A percentile compares a stretch with the other conserved stretches of the same genome.
Conservation (phyloP, 2,113 vertebrate species). For the Calyptomena viridis region DNA sequence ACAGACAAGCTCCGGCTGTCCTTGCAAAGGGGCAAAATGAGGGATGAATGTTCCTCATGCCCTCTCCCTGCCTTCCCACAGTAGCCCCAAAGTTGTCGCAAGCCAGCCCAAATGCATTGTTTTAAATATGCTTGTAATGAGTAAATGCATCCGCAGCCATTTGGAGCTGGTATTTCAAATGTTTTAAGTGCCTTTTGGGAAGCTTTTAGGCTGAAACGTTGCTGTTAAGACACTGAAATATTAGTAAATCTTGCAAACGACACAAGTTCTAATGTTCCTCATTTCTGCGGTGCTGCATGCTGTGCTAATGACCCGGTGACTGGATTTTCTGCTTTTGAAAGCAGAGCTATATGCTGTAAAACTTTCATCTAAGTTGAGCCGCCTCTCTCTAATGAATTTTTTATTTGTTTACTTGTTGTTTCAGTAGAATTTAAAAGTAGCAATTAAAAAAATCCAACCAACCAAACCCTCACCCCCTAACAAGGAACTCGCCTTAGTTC, state of each 20-base stretch:
- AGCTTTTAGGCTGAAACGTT: conserved; percentile 33
- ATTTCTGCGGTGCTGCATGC: conserved; percentile 22
- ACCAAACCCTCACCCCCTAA: background rate
- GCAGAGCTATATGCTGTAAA: conserved; percentile 57
- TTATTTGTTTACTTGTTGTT: conserved; percentile 81
- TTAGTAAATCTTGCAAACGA: conserved; percentile 56
- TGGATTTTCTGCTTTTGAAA: conserved; percentile 71
- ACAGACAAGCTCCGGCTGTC: background rate
- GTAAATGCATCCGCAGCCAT: background rate
- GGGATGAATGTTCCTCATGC: background rate
- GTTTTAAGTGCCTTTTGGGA: conserved; percentile 50
- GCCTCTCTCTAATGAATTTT: conserved; percentile 78
- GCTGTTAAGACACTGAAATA: conserved; percentile 63
- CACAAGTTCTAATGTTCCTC: conserved; percentile 27
- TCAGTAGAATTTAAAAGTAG: conserved; percentile 67
- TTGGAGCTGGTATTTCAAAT: conserved; percentile 1
- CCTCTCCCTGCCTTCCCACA: background rate
- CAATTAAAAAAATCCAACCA: conserved; percentile 55
- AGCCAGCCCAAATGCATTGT: background rate
- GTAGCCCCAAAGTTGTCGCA: background rate
- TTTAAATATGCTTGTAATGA: background rate
- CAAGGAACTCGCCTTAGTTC: conserved; percentile 52
- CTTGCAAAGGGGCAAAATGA: background rate
- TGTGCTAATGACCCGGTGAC: conserved; percentile 73
- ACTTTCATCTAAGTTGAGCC: conserved; percentile 73